Conservation (phyloP, 1,140 invertebrate species). For the Drosophila carrolli region DNA sequence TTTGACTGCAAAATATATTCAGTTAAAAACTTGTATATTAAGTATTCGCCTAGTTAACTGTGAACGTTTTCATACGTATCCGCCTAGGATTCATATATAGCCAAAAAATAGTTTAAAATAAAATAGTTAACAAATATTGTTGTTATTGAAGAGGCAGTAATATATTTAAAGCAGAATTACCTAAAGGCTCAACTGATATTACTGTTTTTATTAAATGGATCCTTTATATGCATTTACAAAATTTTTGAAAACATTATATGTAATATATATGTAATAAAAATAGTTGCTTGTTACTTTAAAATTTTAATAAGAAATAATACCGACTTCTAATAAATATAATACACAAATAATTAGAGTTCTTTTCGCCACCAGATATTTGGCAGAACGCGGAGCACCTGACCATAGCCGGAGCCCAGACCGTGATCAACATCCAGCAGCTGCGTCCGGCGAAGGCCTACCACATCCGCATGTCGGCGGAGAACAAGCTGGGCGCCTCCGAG, state of each 20-base stretch:
- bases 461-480: slow-evolving; percentile 94
- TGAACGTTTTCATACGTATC: background rate
- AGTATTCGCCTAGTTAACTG: background rate
- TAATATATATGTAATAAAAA: no score
- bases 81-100: background rate
- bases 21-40: background rate
- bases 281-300: no score
- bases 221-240: no score
- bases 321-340: background rate
- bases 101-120: no score
- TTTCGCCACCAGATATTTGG: slow-evolving; percentile 64
- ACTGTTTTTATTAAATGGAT: no score
- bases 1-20: background rate
- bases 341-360: background rate
- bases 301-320: background rate
- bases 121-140: no score
- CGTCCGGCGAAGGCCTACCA: slow-evolving; percentile 96
- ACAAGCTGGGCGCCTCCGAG: slow-evolving; percentile 93
- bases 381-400: slow-evolving; percentile 90
- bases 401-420: slow-evolving; percentile 91
- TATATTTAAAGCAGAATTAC: no score
- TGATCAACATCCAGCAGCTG: slow-evolving; percentile 91
- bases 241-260: no score
- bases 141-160: no score
- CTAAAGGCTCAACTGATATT: no score